Percentiles rank a stretch among this genome's conserved stretches.
Evolutionary conservation across 64 coral and sea anemone species (phyloP).

Genomic region (Platygyra sinensis): DNA sequence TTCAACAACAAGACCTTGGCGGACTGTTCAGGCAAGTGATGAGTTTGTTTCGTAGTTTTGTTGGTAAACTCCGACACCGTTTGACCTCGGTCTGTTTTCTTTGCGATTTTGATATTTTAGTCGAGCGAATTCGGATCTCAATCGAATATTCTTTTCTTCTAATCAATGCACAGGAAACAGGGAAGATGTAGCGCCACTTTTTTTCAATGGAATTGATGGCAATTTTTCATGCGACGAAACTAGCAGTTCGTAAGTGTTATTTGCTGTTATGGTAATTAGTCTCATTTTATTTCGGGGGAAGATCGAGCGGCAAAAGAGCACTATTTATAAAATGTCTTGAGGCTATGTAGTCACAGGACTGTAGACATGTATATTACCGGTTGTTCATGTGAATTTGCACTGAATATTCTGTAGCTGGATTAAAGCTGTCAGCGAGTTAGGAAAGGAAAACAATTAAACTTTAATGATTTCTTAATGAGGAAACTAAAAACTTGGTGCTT

Average conservation of each 20-base stretch:
- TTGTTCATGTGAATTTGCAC: too few relatives aligned
- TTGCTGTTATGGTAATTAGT: constrained; percentile 14
- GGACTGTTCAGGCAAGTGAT: background rate
- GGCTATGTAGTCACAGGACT: background rate
- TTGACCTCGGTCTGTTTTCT: background rate
- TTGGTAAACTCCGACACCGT: background rate
- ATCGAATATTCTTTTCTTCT: background rate
- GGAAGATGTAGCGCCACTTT: background rate
- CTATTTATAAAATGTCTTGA: constrained; percentile 11
- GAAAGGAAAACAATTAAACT: constrained; percentile 22
- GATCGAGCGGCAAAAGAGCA: background rate
- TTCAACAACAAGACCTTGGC: background rate
- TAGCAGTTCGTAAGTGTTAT: constrained; percentile 24
- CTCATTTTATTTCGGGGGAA: background rate
- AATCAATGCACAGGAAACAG: background rate
- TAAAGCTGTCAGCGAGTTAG: background rate
- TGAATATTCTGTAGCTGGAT: background rate
- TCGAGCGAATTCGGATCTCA: background rate
- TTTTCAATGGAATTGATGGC: background rate
- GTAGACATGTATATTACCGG: background rate
- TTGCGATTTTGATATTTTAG: background rate
- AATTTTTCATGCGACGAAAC: background rate
- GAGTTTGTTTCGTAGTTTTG: constrained; percentile 6
- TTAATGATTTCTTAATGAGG: constrained; percentile 38
- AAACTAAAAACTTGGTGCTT: background rate